Evolutionary conservation across 2,797 vertebrate species (phyloP).

Genomic region (Gallirallus australis): DNA sequence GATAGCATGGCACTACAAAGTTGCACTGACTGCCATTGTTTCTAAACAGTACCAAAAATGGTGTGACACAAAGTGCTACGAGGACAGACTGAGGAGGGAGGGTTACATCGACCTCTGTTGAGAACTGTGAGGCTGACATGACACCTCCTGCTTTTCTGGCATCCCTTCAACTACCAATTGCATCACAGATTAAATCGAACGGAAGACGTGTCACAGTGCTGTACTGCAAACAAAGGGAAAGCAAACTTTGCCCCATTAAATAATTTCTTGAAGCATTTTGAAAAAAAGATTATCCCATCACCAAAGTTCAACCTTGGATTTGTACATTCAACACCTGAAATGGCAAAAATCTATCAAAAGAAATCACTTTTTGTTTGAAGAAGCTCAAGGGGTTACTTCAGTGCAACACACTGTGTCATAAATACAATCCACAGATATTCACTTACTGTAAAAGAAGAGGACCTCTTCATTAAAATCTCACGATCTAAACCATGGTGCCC

Average conservation of each 20-base stretch:
- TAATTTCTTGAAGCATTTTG: background rate
- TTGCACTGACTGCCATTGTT: background rate
- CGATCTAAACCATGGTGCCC: conserved; percentile 81
- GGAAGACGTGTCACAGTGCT: background rate
- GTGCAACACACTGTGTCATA: conserved; percentile 11
- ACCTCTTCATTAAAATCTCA: conserved; percentile 91
- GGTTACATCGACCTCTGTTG: background rate
- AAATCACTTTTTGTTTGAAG: conserved; percentile 20
- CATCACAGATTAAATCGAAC: background rate
- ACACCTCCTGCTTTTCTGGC: background rate
- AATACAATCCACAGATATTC: conserved; percentile 42
- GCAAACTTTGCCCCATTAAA: conserved; percentile 19
- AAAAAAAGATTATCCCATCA: background rate
- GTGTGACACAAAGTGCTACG: background rate
- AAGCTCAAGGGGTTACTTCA: conserved; percentile 42
- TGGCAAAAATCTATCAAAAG: conserved; percentile 51
- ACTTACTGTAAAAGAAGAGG: conserved; percentile 87
- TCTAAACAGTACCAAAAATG: background rate
- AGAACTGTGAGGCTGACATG: background rate
- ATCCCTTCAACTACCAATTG: background rate
- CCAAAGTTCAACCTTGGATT: conserved; percentile 17
- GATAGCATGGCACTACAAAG: background rate
- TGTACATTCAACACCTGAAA: conserved; percentile 42
- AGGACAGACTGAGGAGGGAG: background rate
- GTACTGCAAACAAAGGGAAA: background rate